A percentile compares a stretch with the other conserved stretches of the same genome.
Evolutionary conservation across 2,888 invertebrate genomes (phyloP).

Genomic region (Noctua janthe): DNA sequence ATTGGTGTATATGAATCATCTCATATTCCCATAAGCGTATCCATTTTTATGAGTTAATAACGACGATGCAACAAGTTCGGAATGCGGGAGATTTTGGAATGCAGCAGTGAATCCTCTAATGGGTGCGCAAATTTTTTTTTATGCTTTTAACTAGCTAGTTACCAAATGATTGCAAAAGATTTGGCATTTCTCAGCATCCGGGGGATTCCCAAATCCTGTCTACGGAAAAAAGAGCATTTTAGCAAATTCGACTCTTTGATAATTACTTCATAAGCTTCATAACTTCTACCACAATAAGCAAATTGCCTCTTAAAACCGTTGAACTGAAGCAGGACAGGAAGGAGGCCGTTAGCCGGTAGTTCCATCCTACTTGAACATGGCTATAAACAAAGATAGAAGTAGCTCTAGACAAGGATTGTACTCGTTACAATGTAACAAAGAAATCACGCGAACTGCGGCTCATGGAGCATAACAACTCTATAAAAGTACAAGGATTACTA

Average conservation of each 20-base stretch:
- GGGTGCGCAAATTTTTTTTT: background rate
- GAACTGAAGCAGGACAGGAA: slow-evolving; percentile 36
- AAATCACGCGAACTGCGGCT: slow-evolving; percentile 16
- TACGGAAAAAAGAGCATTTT: background rate
- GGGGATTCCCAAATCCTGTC: background rate
- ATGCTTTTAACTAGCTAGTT: background rate
- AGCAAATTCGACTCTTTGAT: background rate
- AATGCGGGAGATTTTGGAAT: slow-evolving; percentile 18
- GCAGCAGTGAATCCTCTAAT: background rate
- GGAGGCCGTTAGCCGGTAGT: slow-evolving; percentile 19
- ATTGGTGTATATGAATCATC: slow-evolving; percentile 35
- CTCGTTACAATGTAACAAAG: slow-evolving; percentile 49
- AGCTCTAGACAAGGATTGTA: slow-evolving; percentile 13
- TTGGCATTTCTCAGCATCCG: background rate
- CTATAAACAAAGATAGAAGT: slow-evolving; percentile 21
- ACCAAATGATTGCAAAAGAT: background rate
- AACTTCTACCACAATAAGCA: slow-evolving; percentile 3
- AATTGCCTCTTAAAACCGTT: slow-evolving; percentile 39
- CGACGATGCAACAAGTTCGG: background rate
- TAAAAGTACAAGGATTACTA: slow-evolving; percentile 46
- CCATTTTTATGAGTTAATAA: slow-evolving; percentile 19
- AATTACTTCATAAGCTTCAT: background rate
- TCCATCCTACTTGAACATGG: slow-evolving; percentile 28
- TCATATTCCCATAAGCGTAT: background rate
- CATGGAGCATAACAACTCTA: slow-evolving; percentile 36